Evolutionary conservation across 2,888 invertebrate genomes (phyloP).

Genomic region (Tenthredo livida): DNA sequence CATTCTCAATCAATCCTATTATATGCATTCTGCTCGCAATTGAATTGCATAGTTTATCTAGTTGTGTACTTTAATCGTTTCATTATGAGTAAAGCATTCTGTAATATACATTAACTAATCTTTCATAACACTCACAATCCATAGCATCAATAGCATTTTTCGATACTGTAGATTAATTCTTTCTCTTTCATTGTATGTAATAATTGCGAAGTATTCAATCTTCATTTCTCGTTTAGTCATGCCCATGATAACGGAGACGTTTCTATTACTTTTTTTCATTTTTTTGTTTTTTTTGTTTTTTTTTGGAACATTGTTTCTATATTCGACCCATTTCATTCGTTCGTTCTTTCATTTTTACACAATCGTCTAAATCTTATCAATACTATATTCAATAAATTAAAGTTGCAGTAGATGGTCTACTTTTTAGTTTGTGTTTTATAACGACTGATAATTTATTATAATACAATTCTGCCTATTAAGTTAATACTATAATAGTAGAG

Average conservation of each 20-base stretch:
- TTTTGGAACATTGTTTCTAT: constrained; percentile 50
- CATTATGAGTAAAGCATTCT: constrained; percentile 34
- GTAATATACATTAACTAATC: constrained; percentile 45
- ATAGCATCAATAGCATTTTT: constrained; percentile 36
- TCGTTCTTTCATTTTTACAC: constrained; percentile 49
- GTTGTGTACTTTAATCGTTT: constrained; percentile 42
- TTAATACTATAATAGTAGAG: constrained; percentile 51
- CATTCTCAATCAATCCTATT: constrained; percentile 33
- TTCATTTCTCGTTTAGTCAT: constrained; percentile 35
- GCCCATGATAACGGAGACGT: background rate
- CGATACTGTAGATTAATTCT: constrained; percentile 23
- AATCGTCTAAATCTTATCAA: constrained; percentile 40
- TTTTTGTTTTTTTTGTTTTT: constrained; percentile 52
- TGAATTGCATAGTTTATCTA: constrained; percentile 46
- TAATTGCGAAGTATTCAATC: constrained; percentile 42
- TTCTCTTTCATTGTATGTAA: constrained; percentile 32
- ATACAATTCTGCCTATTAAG: constrained; percentile 48
- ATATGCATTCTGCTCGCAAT: constrained; percentile 39
- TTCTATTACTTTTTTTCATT: background rate
- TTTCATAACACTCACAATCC: constrained; percentile 27
- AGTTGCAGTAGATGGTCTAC: constrained; percentile 42
- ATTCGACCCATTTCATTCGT: constrained; percentile 39
- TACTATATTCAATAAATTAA: constrained; percentile 36
- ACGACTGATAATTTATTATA: constrained; percentile 45
- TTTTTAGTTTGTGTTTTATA: constrained; percentile 47